A percentile compares a stretch with the other conserved stretches of the same genome.
phyloP scores from a whole-genome alignment of 2,113 vertebrate species.

The Mesitornis unicolor region DNA sequence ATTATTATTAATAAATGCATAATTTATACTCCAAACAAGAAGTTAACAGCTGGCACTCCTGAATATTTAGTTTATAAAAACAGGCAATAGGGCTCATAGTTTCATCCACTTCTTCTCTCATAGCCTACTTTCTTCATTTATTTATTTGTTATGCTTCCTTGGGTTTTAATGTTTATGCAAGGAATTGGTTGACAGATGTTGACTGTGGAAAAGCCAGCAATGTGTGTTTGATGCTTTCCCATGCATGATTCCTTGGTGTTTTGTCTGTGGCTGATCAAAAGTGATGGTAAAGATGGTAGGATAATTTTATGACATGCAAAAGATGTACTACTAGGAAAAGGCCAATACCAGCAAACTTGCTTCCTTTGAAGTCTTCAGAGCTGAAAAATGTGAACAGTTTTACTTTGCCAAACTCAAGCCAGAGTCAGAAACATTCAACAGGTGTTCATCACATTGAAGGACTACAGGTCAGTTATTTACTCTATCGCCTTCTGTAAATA shows the following conservation, averaged over 20 bases:
- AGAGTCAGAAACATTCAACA: not conserved
- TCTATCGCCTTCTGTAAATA: not conserved
- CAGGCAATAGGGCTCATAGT: not conserved
- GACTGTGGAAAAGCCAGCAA: not conserved
- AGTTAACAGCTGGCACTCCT: not conserved
- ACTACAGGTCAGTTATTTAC: not conserved
- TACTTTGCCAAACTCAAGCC: not conserved
- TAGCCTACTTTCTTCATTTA: not conserved
- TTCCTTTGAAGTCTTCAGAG: not conserved
- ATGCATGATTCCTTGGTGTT: not conserved
- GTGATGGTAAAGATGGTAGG: not conserved
- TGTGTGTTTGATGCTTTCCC: not conserved
- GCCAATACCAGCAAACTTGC: not conserved
- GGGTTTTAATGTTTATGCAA: not conserved
- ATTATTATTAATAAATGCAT: not conserved
- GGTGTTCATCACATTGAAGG: not conserved
- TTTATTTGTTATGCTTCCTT: not conserved
- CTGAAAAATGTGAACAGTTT: not conserved
- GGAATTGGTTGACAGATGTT: not conserved
- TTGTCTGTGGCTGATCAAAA: not conserved
- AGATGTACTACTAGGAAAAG: not conserved
- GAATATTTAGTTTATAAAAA: not conserved
- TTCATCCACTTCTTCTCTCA: not conserved
- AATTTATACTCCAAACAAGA: not conserved
- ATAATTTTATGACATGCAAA: not conserved